Conservation (phyloP, 2,888 invertebrate genomes). For the Orthonevra nobilis region DNA sequence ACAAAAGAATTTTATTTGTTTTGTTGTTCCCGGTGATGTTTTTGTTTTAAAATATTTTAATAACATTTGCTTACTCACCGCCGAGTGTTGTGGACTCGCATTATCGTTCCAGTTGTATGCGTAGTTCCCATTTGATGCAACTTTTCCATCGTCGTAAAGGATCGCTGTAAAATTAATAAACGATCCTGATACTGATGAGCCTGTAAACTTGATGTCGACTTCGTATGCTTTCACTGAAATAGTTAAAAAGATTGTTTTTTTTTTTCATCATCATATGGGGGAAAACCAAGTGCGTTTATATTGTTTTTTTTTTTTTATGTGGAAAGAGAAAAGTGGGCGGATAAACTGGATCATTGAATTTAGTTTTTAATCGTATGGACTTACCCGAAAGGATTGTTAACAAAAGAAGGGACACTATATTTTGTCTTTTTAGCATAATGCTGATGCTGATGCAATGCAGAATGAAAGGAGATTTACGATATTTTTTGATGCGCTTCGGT, state of each 20-base stretch:
- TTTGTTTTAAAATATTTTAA: conserved; percentile 26
- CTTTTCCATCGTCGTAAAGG: conserved; percentile 73
- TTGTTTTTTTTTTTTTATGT: conserved; percentile 13
- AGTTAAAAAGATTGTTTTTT: conserved; percentile 5
- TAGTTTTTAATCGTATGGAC: background rate
- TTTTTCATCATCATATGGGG: background rate
- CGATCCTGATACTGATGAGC: conserved; percentile 87
- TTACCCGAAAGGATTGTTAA: conserved; percentile 47
- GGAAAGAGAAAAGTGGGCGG: conserved; percentile 60
- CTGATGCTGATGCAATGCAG: conserved; percentile 28
- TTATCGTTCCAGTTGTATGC: conserved; percentile 84
- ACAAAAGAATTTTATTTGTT: no score
- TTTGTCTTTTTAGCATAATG: conserved; percentile 50
- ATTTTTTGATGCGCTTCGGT: conserved; percentile 40
- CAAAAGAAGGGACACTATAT: conserved; percentile 13
- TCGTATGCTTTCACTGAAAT: conserved; percentile 75
- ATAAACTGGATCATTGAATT: conserved; percentile 33
- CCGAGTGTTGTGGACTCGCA: conserved; percentile 74
- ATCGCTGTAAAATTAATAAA: conserved; percentile 84
- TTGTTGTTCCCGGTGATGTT: background rate
- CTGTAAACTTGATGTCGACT: conserved; percentile 83
- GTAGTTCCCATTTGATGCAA: conserved; percentile 80
- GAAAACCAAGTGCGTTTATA: background rate
- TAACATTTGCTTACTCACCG: conserved; percentile 71
- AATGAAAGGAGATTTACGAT: conserved; percentile 29